phyloP scores from a whole-genome alignment of 2,888 invertebrate genomes.

The Athetis lepigone region DNA sequence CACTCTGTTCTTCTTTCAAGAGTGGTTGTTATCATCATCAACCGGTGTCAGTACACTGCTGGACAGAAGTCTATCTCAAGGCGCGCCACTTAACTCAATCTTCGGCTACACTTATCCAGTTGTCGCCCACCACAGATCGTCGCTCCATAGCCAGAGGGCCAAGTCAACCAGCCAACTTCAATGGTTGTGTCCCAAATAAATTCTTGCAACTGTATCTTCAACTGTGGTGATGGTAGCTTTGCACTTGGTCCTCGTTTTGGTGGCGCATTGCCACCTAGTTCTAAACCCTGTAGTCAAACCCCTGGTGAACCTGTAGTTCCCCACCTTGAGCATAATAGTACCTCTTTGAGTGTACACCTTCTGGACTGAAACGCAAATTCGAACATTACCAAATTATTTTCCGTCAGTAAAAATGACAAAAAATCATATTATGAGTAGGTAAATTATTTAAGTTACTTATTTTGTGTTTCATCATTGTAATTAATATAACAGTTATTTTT shows the following conservation, averaged over 20 bases:
- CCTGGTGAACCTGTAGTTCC: slow-evolving; percentile 17
- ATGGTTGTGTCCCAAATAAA: slow-evolving; percentile 13
- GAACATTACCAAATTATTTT: background rate
- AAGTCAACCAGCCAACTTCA: slow-evolving; percentile 1
- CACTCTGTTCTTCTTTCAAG: no score
- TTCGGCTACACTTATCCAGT: no score
- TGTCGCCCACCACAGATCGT: no score
- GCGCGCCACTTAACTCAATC: no score
- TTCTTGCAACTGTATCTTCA: slow-evolving; percentile 15
- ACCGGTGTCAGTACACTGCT: no score
- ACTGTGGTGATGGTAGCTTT: slow-evolving; percentile 45
- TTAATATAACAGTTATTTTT: no score
- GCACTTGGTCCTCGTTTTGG: slow-evolving; percentile 28
- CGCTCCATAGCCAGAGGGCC: no score
- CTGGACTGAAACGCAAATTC: slow-evolving; percentile 30
- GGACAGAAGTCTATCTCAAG: no score
- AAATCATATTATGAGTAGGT: no score
- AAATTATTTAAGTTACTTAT: no score
- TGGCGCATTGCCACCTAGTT: slow-evolving; percentile 35
- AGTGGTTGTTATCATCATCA: no score
- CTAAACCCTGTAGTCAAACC: slow-evolving; percentile 12
- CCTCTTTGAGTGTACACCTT: slow-evolving; percentile 25
- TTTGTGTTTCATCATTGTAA: background rate
- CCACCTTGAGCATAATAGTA: slow-evolving; percentile 33
- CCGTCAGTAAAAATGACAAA: no score